Conservation (phyloP, 2,797 vertebrate genomes). For the Percopsis omiscomaycus region DNA sequence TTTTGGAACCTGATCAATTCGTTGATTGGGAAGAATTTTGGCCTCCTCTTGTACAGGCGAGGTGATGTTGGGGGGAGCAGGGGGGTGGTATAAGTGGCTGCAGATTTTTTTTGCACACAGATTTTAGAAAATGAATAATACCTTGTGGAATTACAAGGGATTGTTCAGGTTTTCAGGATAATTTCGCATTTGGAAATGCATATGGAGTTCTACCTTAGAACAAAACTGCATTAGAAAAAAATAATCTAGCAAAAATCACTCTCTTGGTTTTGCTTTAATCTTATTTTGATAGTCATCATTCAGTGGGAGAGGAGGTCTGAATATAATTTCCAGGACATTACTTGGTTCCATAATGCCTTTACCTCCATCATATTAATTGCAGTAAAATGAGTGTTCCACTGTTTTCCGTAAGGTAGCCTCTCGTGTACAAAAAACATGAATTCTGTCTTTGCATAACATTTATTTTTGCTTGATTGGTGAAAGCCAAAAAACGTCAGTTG, state of each 20-base stretch:
- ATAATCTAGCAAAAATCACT: slow-evolving; percentile 16
- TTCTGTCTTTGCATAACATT: neutral
- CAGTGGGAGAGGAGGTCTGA: neutral
- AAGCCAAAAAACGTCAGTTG: neutral
- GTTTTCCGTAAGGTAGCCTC: slow-evolving; percentile 34
- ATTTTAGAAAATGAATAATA: slow-evolving; percentile 29
- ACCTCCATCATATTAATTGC: neutral
- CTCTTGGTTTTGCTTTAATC: slow-evolving; percentile 5
- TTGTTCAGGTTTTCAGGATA: slow-evolving; percentile 50
- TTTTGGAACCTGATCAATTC: slow-evolving; percentile 42
- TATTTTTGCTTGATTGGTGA: neutral
- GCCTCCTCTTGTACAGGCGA: slow-evolving; percentile 12
- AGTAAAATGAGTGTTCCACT: slow-evolving; percentile 30
- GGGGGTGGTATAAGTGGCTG: slow-evolving; percentile 48
- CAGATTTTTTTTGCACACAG: slow-evolving; percentile 50
- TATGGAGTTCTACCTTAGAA: slow-evolving; percentile 12
- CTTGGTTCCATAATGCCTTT: too few relatives aligned
- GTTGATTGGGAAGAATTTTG: slow-evolving; percentile 66
- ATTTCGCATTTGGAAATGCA: slow-evolving; percentile 24
- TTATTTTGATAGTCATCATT: slow-evolving; percentile 12
- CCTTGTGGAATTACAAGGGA: slow-evolving; percentile 21
- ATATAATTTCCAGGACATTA: slow-evolving; percentile 15
- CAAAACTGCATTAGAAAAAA: neutral
- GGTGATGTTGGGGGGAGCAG: neutral
- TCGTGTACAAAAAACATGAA: neutral